Evolutionary conservation across 1,140 invertebrate species (phyloP).

Genomic region (Nasonia longicornis): DNA sequence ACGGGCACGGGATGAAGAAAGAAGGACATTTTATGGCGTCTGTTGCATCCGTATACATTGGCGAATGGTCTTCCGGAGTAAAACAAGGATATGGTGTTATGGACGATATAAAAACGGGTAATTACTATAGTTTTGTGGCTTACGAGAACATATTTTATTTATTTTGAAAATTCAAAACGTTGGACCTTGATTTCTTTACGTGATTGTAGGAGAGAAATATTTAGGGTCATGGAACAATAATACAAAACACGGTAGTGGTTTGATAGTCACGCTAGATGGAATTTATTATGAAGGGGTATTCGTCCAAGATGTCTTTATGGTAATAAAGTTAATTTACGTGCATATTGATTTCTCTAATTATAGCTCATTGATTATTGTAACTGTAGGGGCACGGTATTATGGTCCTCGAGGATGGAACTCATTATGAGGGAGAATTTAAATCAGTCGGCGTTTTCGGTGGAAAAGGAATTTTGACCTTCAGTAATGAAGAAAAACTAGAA

Average conservation of each 20-base stretch:
- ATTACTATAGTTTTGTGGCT: constrained; percentile 10
- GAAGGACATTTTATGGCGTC: constrained; percentile 83
- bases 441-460: constrained; percentile 81
- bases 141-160: background rate
- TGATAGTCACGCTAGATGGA: constrained; percentile 88
- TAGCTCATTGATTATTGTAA: constrained; percentile 30
- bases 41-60: constrained; percentile 84
- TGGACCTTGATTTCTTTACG: background rate
- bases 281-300: constrained; percentile 92
- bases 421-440: constrained; percentile 89
- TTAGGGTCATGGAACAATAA: constrained; percentile 88
- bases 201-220: constrained; percentile 84
- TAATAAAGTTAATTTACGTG: constrained; percentile 63
- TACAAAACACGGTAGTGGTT: constrained; percentile 82
- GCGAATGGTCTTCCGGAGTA: constrained; percentile 83
- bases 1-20: constrained; percentile 86
- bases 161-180: too few species aligned
- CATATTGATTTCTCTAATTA: constrained; percentile 35
- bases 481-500: constrained; percentile 81
- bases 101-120: constrained; percentile 82
- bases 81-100: constrained; percentile 88
- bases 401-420: constrained; percentile 88
- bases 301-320: constrained; percentile 80
- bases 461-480: constrained; percentile 83
- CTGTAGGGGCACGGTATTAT: constrained; percentile 84